Percentiles rank a stretch among this genome's conserved stretches.
phyloP scores from a whole-genome alignment of 2,797 vertebrate genomes.

The Adelosebastes latens region DNA sequence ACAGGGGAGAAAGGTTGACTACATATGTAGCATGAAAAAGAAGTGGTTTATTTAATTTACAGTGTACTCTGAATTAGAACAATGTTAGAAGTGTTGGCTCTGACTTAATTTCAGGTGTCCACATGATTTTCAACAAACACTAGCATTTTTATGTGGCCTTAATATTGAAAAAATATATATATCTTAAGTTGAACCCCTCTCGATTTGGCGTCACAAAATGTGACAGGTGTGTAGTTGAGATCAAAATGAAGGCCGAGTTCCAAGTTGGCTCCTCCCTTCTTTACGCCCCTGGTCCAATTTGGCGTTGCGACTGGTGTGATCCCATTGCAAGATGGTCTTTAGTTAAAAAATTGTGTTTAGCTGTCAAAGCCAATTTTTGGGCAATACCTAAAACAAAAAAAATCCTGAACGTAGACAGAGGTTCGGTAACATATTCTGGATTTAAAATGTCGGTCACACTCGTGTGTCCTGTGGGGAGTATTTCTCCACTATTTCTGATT shows the following conservation, averaged over 20 bases:
- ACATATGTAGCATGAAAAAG: not conserved
- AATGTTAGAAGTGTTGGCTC: not conserved
- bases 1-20: not conserved
- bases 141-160: not conserved
- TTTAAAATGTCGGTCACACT: slow-evolving; percentile 56
- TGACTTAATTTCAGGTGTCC: too few relatives aligned
- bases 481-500: slow-evolving; percentile 55
- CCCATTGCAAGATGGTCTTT: not conserved
- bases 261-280: too few relatives aligned
- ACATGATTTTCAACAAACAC: too few relatives aligned
- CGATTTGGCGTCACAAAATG: too few relatives aligned
- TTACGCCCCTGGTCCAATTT: too few relatives aligned
- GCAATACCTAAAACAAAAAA: not conserved
- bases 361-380: not conserved
- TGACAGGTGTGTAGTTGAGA: too few relatives aligned
- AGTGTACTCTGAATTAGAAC: not conserved
- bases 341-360: not conserved
- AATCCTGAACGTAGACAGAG: slow-evolving; percentile 8
- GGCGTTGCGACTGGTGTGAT: not conserved
- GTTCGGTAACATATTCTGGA: slow-evolving; percentile 22
- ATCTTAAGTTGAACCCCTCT: too few relatives aligned
- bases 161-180: too few relatives aligned
- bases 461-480: slow-evolving; percentile 30
- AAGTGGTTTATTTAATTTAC: not conserved
- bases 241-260: too few relatives aligned